These are phyloP conservation scores for Pachycephala philippinensis DNA, from an alignment of 2,113 vertebrate genomes.

Conservation along the genomic window DNA sequence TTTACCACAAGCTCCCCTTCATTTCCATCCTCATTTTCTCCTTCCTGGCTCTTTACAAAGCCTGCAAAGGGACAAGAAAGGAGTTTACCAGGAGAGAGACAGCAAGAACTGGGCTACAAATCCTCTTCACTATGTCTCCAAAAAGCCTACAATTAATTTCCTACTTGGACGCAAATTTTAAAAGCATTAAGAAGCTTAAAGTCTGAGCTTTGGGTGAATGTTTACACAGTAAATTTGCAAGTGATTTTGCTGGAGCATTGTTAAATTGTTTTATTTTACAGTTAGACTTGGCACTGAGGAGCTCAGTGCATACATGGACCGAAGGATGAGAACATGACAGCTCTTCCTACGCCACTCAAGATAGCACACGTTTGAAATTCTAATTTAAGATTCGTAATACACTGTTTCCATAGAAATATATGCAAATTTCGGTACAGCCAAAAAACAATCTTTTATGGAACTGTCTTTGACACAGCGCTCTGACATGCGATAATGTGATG, in stretches of 20 bases:
- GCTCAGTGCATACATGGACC: constrained; percentile 37
- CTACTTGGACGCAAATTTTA: background rate
- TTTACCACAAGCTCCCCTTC: constrained; percentile 88
- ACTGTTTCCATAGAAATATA: constrained; percentile 81
- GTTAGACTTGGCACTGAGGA: constrained; percentile 43
- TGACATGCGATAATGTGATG: constrained; percentile 14
- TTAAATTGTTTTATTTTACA: constrained; percentile 46
- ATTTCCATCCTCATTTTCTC: constrained; percentile 85
- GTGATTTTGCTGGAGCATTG: background rate
- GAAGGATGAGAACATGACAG: constrained; percentile 68
- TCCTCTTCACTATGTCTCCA: background rate
- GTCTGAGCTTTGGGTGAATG: background rate
- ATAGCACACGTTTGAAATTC: constrained; percentile 75
- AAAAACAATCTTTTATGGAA: constrained; percentile 60
- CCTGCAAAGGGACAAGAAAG: constrained; percentile 67
- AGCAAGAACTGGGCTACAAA: background rate
- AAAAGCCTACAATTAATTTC: background rate
- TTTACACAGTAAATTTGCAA: constrained; percentile 4
- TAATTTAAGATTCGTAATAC: constrained; percentile 75
- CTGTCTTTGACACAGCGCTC: constrained; percentile 37
- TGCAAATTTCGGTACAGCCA: constrained; percentile 70
- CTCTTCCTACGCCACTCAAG: constrained; percentile 75
- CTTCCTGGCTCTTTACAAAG: constrained; percentile 90
- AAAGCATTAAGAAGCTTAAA: background rate
- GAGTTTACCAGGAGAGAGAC: background rate